Evolutionary conservation across 2,888 invertebrate species (phyloP).

Genomic region (Zele albiditarsus): DNA sequence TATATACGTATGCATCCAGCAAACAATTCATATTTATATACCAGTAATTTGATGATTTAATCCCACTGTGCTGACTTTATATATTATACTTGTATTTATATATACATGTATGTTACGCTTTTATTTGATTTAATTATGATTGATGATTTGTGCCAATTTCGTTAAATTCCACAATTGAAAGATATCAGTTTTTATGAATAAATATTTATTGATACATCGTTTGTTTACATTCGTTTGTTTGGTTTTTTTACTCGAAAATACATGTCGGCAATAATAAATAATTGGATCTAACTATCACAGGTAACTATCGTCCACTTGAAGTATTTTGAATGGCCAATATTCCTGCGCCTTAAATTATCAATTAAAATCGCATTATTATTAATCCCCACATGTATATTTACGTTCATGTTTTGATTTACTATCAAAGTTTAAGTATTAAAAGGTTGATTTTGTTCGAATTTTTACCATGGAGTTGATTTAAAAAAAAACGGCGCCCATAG

Average conservation of each 20-base stretch:
- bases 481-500: background rate
- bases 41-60: conserved; percentile 17
- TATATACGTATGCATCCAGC: background rate
- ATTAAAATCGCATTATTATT: background rate
- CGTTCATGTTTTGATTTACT: background rate
- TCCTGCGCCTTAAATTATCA: no score
- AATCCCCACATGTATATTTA: background rate
- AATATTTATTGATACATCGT: conserved; percentile 66
- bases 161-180: conserved; percentile 4
- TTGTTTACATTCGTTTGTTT: conserved; percentile 58
- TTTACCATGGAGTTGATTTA: background rate
- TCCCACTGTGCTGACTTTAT: conserved; percentile 28
- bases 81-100: no score
- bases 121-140: conserved; percentile 29
- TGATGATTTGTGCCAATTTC: conserved; percentile 4
- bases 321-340: background rate
- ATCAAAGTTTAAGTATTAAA: background rate
- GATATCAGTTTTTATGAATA: conserved; percentile 58
- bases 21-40: conserved; percentile 3
- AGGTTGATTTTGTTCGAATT: background rate
- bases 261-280: conserved; percentile 37
- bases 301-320: background rate
- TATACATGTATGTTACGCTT: conserved; percentile 38
- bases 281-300: background rate
- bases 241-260: conserved; percentile 52